phyloP scores from a whole-genome alignment of 2,888 invertebrate genomes.

The Lepeophtheirus nordmannii region DNA sequence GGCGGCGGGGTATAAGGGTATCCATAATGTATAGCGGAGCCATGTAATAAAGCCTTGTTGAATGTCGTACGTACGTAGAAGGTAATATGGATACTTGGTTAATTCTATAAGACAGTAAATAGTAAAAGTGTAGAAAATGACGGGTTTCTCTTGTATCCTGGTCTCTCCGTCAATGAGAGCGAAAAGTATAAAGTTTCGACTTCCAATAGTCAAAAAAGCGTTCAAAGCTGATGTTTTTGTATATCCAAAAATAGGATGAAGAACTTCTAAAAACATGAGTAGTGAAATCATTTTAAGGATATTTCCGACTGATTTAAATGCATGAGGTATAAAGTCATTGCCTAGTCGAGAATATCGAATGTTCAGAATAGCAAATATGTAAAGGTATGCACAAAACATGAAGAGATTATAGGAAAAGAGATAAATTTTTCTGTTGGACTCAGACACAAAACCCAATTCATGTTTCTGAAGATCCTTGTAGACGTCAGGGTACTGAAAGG shows the following conservation, averaged over 20 bases:
- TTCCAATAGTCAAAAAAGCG: conserved; percentile 42
- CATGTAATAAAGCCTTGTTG: conserved; percentile 64
- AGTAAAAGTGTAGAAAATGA: conserved; percentile 69
- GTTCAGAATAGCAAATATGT: conserved; percentile 53
- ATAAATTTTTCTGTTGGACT: conserved; percentile 61
- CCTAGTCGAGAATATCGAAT: conserved; percentile 49
- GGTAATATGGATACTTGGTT: conserved; percentile 84
- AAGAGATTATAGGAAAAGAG: conserved; percentile 71
- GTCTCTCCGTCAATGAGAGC: conserved; percentile 55
- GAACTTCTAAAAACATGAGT: conserved; percentile 65
- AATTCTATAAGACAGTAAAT: conserved; percentile 69
- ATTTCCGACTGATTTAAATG: conserved; percentile 9
- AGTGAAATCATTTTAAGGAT: conserved; percentile 44
- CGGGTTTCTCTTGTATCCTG: conserved; percentile 64
- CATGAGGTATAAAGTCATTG: conserved; percentile 19
- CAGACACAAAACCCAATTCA: conserved; percentile 34
- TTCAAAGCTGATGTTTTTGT: conserved; percentile 41
- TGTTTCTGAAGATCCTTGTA: conserved; percentile 30
- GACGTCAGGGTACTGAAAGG: conserved; percentile 57
- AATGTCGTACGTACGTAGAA: conserved; percentile 57
- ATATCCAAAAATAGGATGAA: conserved; percentile 76
- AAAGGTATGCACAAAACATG: conserved; percentile 70
- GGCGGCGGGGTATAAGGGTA: conserved; percentile 78
- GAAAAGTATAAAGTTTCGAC: conserved; percentile 61
- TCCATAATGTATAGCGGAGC: conserved; percentile 78